These are phyloP conservation scores for Spilarctia lutea DNA, from an alignment of 2,888 invertebrate genomes.

Conservation along the genomic window DNA sequence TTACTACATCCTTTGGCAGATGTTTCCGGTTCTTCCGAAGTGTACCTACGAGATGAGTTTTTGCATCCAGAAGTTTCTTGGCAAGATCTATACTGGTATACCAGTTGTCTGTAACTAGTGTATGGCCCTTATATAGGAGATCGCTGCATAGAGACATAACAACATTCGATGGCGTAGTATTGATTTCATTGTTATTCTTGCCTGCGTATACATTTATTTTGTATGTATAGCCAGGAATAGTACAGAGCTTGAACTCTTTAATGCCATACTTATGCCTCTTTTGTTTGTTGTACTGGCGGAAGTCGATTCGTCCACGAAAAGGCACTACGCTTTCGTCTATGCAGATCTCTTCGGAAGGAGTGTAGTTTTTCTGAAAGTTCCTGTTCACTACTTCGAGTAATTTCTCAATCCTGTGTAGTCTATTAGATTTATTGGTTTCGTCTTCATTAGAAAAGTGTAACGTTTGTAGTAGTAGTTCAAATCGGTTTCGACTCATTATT, in stretches of 20 bases:
- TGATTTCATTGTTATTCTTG: conserved; percentile 9
- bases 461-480: not conserved
- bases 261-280: no score
- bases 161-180: not conserved
- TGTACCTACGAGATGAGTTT: conserved; percentile 16
- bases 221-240: no score
- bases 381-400: conserved; percentile 5
- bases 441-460: conserved; percentile 12
- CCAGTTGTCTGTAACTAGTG: conserved; percentile 23
- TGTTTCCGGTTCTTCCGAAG: conserved; percentile 30
- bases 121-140: conserved; percentile 16
- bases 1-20: conserved; percentile 30
- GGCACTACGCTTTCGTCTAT: conserved; percentile 12
- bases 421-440: conserved; percentile 3
- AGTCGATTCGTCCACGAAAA: not conserved
- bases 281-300: no score
- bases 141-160: conserved; percentile 18
- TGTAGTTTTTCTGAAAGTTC: conserved; percentile 1
- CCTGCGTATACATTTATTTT: no score
- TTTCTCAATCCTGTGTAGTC: conserved; percentile 6
- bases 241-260: no score
- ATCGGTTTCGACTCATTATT: conserved; percentile 16
- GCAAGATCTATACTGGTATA: not conserved
- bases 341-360: conserved; percentile 6
- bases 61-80: conserved; percentile 18